phyloP scores from a whole-genome alignment of 2,888 invertebrate genomes.

The Trimorus sp. region DNA sequence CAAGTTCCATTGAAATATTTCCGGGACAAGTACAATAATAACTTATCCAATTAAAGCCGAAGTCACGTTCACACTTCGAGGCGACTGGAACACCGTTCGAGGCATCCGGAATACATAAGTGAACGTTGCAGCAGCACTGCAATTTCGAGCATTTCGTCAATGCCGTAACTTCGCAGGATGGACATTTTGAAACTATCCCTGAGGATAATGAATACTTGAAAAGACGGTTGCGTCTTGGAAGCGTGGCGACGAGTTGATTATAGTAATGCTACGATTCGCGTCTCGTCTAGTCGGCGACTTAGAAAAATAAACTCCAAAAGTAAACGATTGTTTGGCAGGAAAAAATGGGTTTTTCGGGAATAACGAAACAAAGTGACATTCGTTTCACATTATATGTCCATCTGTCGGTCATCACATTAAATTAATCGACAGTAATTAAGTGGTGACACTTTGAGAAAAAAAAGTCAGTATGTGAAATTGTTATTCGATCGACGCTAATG shows the following conservation, averaged over 20 bases:
- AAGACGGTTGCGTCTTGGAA: conserved; percentile 10
- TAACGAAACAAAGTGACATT: too few species aligned
- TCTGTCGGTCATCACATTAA: too few species aligned
- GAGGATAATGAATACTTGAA: conserved; percentile 7
- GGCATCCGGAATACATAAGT: conserved; percentile 21
- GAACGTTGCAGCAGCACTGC: conserved; percentile 21
- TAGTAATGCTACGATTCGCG: conserved; percentile 11
- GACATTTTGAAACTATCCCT: conserved; percentile 39
- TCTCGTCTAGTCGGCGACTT: conserved; percentile 6
- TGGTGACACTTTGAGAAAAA: too few species aligned
- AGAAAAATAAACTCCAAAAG: too few species aligned
- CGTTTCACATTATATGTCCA: too few species aligned
- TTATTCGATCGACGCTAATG: too few species aligned
- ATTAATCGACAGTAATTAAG: too few species aligned
- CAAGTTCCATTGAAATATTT: too few species aligned
- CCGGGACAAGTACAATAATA: conserved; percentile 6
- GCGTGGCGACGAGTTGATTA: conserved; percentile 2
- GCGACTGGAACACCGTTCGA: conserved; percentile 12
- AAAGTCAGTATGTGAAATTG: too few species aligned
- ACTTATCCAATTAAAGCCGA: conserved; percentile 32
- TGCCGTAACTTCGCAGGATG: conserved; percentile 36
- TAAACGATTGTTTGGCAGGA: too few species aligned
- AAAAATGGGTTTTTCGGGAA: too few species aligned
- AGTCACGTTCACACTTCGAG: conserved; percentile 16
- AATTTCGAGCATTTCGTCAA: conserved; percentile 48